Conservation (phyloP, 1,140 invertebrate species). For the Cyclina sinensis region DNA sequence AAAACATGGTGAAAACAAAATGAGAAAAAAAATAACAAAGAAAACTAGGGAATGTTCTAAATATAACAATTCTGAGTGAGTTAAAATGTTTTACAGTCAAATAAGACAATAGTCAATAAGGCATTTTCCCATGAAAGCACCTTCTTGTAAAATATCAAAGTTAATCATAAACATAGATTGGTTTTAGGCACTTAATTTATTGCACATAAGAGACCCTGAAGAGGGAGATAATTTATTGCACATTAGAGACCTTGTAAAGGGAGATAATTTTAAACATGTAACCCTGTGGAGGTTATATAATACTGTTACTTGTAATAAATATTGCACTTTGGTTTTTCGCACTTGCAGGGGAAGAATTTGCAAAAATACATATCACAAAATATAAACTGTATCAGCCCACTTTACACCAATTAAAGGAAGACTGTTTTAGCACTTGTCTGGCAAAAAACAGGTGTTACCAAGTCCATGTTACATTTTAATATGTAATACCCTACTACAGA, state of each 20-base stretch:
- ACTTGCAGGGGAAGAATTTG: not conserved
- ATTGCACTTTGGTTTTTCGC: not conserved
- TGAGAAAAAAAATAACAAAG: not conserved
- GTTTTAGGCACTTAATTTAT: not conserved
- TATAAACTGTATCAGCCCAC: too few relatives aligned
- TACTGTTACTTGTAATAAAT: not conserved
- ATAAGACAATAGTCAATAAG: not conserved
- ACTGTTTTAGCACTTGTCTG: too few relatives aligned
- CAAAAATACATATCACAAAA: too few relatives aligned
- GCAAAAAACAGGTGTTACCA: too few relatives aligned
- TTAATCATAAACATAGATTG: not conserved
- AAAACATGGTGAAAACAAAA: not conserved
- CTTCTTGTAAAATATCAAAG: not conserved
- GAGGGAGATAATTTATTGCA: not conserved
- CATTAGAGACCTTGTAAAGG: not conserved
- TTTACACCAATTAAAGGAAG: too few relatives aligned
- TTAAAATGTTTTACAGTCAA: not conserved
- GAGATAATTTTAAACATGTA: not conserved
- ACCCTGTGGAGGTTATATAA: too few relatives aligned
- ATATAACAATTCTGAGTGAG: not conserved
- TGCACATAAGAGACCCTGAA: not conserved
- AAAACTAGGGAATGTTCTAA: slow-evolving; percentile 13
- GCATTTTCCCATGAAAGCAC: not conserved
- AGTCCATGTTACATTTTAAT: too few relatives aligned
- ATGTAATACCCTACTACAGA: too few relatives aligned